Evolutionary conservation across 2,888 invertebrate species (phyloP), one percentile per base, ranked within the genome.

Genomic region (Tanytarsus gracilentus): DNA sequence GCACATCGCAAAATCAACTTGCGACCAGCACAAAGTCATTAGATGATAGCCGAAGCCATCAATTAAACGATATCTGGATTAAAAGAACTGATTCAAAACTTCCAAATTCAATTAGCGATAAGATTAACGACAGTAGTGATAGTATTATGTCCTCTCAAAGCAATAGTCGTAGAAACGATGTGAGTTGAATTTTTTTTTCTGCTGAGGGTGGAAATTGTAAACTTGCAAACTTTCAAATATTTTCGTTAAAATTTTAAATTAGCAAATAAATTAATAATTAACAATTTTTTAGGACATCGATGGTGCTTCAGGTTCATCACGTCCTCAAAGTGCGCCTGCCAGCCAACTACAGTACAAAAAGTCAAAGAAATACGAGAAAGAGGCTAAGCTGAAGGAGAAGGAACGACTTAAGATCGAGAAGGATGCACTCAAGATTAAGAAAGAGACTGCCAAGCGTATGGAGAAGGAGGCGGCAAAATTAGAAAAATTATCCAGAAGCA

Each of bases 1-100:
- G 86, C 69, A 39, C 58, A n/a, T 84, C 83, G 65, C 80, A 79
- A 61, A 44, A 40, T 16, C 66, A 72, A 4, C 67, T 69, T 33
- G 83, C 83, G 11, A 63, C 53, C 49, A 73, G 71, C 65, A 69
- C 67, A 58, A 64, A 66, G 52, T 70, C 72, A 27, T 66, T 73
- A 23, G 69, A 71, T 64, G 65, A 65, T 55, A 25, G n/a, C 7
- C 59, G 56, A n/a, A 59, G 51, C 44, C 26, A 30, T 9, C 27
- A 21, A 21, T 21, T 26, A 18, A 49, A 61, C 40, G 63, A 64
- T 58, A 62, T 66, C 21, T 66, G 66, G 66, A 56, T 65, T 53
- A 64, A 62, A 21, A 62, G 65, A 40, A 40, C 36, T 40, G 61
- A 63, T 26, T 21, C 23, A 9, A 44, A 44, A 1, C 14, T 62